A percentile compares a stretch with the other conserved stretches of the same genome.
Conservation (phyloP, 2,888 invertebrate genomes). For the Aphidoletes aphidimyza region DNA sequence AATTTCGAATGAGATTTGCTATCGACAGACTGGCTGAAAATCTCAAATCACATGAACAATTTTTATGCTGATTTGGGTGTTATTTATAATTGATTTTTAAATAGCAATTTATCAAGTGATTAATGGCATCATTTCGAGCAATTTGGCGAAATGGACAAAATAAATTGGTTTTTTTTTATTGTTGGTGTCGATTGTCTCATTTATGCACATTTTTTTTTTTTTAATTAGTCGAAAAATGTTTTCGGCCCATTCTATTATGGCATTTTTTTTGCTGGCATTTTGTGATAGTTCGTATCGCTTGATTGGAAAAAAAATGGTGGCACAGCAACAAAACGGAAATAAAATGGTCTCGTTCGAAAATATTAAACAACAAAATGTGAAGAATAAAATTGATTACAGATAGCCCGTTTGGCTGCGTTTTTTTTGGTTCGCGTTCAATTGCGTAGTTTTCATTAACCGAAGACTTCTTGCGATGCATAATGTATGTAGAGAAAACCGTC, state of each 20-base stretch:
- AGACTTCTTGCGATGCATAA: conserved; percentile 90
- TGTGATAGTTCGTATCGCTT: background rate
- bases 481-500: conserved; percentile 91
- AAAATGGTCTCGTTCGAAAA: conserved; percentile 39
- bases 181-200: too few species aligned
- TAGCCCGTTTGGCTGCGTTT: background rate
- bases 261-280: background rate
- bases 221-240: background rate
- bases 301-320: background rate
- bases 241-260: background rate
- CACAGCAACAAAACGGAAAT: background rate
- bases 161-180: too few species aligned
- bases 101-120: background rate
- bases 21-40: background rate
- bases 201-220: background rate
- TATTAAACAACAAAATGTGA: background rate
- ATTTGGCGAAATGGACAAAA: background rate
- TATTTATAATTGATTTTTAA: background rate
- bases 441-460: conserved; percentile 68
- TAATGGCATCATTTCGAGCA: background rate
- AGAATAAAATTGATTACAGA: background rate
- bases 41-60: background rate
- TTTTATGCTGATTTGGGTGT: background rate
- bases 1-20: background rate
- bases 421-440: background rate